Conservation (phyloP, 2,113 vertebrate genomes). For the Turdus rufiventris region DNA sequence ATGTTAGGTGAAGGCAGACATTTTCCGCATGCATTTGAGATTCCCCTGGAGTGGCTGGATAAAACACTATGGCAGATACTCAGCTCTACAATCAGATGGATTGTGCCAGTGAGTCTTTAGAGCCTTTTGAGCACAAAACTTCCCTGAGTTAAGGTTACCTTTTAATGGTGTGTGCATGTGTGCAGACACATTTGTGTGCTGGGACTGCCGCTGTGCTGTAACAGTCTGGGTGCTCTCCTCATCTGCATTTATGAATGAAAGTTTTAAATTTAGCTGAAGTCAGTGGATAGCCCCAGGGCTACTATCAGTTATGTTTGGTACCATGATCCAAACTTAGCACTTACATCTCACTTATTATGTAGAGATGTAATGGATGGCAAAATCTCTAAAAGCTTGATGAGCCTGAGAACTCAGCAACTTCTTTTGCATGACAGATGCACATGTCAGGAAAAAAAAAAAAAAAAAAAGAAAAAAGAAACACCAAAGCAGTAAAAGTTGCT, state of each 20-base stretch:
- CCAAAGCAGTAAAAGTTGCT: background rate
- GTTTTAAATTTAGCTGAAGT: constrained; percentile 51
- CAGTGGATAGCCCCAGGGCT: background rate
- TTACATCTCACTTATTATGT: constrained; percentile 24
- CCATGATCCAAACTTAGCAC: constrained; percentile 44
- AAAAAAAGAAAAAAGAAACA: background rate
- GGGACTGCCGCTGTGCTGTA: background rate
- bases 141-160: background rate
- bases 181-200: background rate
- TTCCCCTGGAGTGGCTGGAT: constrained; percentile 25
- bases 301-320: constrained; percentile 46
- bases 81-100: background rate
- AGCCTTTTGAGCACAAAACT: background rate
- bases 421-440: constrained; percentile 8
- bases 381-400: background rate
- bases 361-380: constrained; percentile 33
- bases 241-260: constrained; percentile 45
- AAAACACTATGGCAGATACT: constrained; percentile 18
- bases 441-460: background rate
- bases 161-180: background rate
- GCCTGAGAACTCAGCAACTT: background rate
- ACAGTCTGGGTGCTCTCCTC: background rate
- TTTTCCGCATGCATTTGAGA: constrained; percentile 2
- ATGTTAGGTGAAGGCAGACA: constrained; percentile 14
- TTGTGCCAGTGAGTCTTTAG: background rate